These are phyloP conservation scores for Anolis sagrei DNA, from an alignment of 2,113 vertebrate species.

Conservation along the genomic window DNA sequence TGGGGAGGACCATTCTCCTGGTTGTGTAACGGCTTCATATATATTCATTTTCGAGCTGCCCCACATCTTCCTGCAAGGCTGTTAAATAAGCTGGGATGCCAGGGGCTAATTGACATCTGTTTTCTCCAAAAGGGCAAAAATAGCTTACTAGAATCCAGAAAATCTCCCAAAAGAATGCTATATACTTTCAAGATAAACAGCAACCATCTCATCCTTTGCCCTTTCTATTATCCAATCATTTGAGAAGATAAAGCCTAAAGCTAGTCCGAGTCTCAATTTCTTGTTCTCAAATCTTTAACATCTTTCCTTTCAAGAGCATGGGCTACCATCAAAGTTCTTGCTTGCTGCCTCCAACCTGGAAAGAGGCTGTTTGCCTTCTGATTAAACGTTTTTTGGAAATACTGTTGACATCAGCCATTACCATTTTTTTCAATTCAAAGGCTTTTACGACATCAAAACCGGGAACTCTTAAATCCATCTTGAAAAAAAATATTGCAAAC, in stretches of 20 bases:
- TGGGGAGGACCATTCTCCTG: not conserved
- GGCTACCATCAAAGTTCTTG: conserved; percentile 6
- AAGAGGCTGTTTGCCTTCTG: not conserved
- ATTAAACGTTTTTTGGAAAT: conserved; percentile 19
- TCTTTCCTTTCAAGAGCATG: conserved; percentile 3
- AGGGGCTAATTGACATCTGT: not conserved
- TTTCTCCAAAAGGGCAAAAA: conserved; percentile 29
- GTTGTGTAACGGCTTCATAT: not conserved
- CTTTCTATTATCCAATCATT: not conserved
- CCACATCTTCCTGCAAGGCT: conserved; percentile 2
- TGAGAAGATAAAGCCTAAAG: conserved; percentile 22
- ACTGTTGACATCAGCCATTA: not conserved
- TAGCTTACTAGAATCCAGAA: conserved; percentile 24
- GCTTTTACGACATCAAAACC: not conserved
- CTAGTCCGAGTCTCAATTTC: not conserved
- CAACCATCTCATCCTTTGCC: not conserved
- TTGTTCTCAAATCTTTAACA: not conserved
- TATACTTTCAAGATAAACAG: not conserved
- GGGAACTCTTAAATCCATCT: not conserved
- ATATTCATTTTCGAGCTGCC: not conserved
- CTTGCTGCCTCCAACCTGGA: not conserved
- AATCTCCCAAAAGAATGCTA: conserved; percentile 13
- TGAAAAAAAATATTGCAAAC: not conserved
- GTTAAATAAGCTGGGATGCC: conserved; percentile 12
- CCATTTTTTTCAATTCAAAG: not conserved